A percentile compares a stretch with the other conserved stretches of the same genome.
These are phyloP conservation scores for Tetraodon nigroviridis DNA, from an alignment of 2,113 vertebrate species.

Conservation along the genomic window DNA sequence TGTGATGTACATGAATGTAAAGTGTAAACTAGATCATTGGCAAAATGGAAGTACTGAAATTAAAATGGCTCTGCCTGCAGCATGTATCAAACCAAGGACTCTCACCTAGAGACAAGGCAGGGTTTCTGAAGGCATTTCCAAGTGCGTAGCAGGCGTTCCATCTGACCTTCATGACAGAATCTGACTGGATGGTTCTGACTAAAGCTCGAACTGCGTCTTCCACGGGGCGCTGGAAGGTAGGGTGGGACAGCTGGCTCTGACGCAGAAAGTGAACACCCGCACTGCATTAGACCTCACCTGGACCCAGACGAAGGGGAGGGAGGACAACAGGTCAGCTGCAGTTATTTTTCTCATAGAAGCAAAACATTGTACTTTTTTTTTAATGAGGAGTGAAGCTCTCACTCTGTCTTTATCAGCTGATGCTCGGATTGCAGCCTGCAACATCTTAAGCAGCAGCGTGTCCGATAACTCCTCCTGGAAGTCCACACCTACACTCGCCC, in stretches of 20 bases:
- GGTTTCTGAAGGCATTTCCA: slow-evolving; percentile 92
- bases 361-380: too few relatives aligned
- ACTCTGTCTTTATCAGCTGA: slow-evolving; percentile 93
- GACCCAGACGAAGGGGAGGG: not conserved
- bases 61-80: too few relatives aligned
- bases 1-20: too few relatives aligned
- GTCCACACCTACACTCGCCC: slow-evolving; percentile 81
- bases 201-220: slow-evolving; percentile 85
- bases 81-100: not conserved
- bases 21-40: too few relatives aligned
- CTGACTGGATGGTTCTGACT: slow-evolving; percentile 81
- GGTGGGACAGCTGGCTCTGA: slow-evolving; percentile 77
- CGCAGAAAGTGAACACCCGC: slow-evolving; percentile 90
- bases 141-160: slow-evolving; percentile 97
- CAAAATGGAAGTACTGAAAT: too few relatives aligned
- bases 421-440: slow-evolving; percentile 83
- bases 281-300: slow-evolving; percentile 94
- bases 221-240: slow-evolving; percentile 80
- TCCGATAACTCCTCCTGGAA: slow-evolving; percentile 94
- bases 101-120: slow-evolving; percentile 84
- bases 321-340: not conserved
- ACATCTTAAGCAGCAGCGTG: slow-evolving; percentile 88
- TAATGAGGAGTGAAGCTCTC: slow-evolving; percentile 3
- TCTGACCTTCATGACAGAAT: slow-evolving; percentile 93
- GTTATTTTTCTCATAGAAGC: not conserved